These are phyloP conservation scores for Colius striatus DNA, from an alignment of 2,113 vertebrate species.

Conservation along the genomic window DNA sequence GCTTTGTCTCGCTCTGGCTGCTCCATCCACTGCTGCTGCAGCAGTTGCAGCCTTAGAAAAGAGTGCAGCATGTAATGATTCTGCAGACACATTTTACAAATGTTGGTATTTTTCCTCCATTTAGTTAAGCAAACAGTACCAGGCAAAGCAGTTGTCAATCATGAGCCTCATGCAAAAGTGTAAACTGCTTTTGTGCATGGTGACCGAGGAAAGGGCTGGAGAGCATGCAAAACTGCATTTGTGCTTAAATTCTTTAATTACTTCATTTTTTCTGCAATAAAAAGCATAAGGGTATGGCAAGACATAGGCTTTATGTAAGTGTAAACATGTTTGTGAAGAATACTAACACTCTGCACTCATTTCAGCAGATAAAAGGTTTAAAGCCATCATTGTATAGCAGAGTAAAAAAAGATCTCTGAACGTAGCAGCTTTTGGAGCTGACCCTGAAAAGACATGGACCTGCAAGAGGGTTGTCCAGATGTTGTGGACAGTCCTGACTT, in stretches of 20 bases:
- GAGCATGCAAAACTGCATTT: background rate
- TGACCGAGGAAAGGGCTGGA: background rate
- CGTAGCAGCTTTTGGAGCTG: background rate
- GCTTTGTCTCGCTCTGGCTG: background rate
- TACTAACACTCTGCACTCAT: too few relatives aligned
- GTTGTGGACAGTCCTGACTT: background rate
- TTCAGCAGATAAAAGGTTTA: background rate
- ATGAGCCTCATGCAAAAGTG: accelerated
- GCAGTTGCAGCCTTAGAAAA: background rate
- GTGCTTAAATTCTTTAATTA: background rate
- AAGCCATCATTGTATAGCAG: background rate
- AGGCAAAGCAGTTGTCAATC: background rate
- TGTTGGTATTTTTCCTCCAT: background rate
- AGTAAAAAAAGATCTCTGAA: background rate
- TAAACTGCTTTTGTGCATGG: background rate
- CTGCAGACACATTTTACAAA: background rate
- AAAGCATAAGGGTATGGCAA: background rate
- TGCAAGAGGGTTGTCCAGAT: background rate
- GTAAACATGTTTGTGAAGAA: background rate
- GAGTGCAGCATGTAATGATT: background rate
- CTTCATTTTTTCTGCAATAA: background rate
- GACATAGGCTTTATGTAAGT: background rate
- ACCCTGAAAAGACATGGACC: background rate
- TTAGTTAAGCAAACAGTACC: background rate
- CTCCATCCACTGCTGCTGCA: background rate